Conservation (phyloP, 2,113 vertebrate species). For the Dasyprocta punctata region DNA sequence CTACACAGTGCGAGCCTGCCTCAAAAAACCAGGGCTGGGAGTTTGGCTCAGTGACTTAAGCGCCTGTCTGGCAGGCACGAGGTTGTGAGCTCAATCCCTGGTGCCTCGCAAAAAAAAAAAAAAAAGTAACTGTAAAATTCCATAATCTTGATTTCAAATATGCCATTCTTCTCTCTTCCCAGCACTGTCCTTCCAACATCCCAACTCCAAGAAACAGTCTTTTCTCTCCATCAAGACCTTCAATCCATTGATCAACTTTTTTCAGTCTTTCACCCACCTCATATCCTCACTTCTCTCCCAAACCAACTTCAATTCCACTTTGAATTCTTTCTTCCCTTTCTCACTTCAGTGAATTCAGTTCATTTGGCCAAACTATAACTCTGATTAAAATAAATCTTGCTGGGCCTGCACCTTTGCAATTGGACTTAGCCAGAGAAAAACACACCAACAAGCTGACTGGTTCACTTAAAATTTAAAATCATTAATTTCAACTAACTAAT, state of each 20-base stretch:
- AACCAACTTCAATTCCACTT: background rate
- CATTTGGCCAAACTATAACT: background rate
- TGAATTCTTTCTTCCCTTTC: background rate
- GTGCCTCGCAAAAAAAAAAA: too few species aligned
- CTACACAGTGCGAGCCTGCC: too few species aligned
- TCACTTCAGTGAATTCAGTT: background rate
- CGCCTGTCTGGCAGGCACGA: too few species aligned
- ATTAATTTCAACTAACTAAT: slow-evolving; percentile 27
- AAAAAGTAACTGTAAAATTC: background rate
- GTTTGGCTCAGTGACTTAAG: too few species aligned
- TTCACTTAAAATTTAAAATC: slow-evolving; percentile 16
- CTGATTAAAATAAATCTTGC: slow-evolving; percentile 5
- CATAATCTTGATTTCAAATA: background rate
- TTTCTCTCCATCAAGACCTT: background rate
- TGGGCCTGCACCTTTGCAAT: background rate
- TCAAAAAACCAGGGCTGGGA: too few species aligned
- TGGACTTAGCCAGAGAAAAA: background rate
- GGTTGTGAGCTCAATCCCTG: too few species aligned
- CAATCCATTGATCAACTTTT: background rate
- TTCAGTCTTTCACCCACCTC: background rate
- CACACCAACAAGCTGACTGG: background rate
- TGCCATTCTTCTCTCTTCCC: background rate
- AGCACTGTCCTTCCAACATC: background rate
- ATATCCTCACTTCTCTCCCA: background rate
- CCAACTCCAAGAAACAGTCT: background rate